Conservation (phyloP, 2,797 vertebrate genomes). For the Eospalax fontanierii region DNA sequence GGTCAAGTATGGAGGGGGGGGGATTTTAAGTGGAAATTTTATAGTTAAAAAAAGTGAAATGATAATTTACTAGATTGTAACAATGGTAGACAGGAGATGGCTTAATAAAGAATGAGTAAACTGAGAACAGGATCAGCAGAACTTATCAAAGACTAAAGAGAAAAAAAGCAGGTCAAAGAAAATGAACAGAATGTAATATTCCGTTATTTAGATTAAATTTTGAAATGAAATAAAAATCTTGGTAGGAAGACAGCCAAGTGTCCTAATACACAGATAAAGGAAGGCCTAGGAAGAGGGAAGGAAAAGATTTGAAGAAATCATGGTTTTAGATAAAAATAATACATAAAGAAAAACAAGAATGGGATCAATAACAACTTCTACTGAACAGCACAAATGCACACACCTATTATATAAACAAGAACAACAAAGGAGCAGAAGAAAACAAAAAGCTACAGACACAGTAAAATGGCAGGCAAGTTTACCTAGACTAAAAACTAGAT, state of each 20-base stretch:
- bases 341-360: background rate
- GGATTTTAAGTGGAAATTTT: background rate
- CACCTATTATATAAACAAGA: no score
- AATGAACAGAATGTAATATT: background rate
- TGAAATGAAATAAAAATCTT: constrained; percentile 5
- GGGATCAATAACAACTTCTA: no score
- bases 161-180: constrained; percentile 8
- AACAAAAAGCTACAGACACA: background rate
- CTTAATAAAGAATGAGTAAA: background rate
- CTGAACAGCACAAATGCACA: no score
- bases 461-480: constrained; percentile 13
- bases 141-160: background rate
- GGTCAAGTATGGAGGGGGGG: background rate
- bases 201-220: background rate
- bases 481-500: background rate
- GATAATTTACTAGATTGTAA: constrained; percentile 16
- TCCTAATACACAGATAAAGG: background rate
- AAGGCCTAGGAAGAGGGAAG: background rate
- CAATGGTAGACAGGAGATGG: background rate
- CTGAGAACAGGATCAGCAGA: background rate
- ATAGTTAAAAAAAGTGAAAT: constrained; percentile 35
- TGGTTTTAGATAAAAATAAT: background rate
- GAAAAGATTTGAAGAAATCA: background rate
- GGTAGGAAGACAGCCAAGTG: background rate
- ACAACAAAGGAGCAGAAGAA: background rate